A percentile compares a stretch with the other conserved stretches of the same genome.
These are phyloP conservation scores for Thymelicus lineola DNA, from an alignment of 2,888 invertebrate genomes.

Conservation along the genomic window DNA sequence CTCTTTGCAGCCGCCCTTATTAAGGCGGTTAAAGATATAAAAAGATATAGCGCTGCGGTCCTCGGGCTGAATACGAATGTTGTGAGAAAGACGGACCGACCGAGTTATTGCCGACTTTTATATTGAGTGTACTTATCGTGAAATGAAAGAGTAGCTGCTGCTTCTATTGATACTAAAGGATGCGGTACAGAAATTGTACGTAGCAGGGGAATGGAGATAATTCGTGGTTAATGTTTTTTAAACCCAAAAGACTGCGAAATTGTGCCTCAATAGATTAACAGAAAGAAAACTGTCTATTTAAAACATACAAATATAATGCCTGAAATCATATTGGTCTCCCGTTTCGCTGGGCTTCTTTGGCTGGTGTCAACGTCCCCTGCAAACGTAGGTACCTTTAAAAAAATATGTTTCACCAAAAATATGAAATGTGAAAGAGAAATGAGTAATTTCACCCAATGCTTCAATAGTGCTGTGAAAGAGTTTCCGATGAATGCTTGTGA, in stretches of 20 bases:
- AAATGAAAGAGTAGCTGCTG: slow-evolving; percentile 33
- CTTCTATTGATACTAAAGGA: slow-evolving; percentile 4
- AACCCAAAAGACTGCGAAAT: too few species aligned
- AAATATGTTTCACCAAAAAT: too few species aligned
- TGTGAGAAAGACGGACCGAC: slow-evolving; percentile 64
- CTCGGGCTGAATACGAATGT: slow-evolving; percentile 75
- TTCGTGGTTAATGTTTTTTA: too few species aligned
- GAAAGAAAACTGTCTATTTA: too few species aligned
- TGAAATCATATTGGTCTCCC: too few species aligned
- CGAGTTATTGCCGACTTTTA: slow-evolving; percentile 69
- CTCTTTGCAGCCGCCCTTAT: slow-evolving; percentile 72
- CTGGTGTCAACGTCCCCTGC: too few species aligned
- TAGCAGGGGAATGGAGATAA: too few species aligned
- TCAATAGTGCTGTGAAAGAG: not conserved
- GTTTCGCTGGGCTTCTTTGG: too few species aligned
- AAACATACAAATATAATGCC: too few species aligned
- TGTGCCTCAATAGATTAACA: too few species aligned
- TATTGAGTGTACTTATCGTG: slow-evolving; percentile 69
- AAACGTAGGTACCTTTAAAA: too few species aligned
- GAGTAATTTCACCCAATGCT: not conserved
- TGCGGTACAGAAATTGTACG: not conserved
- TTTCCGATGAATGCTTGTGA: slow-evolving; percentile 7
- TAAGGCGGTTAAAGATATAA: slow-evolving; percentile 77
- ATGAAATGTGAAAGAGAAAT: too few species aligned
- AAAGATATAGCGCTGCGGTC: slow-evolving; percentile 55